Evolutionary conservation across 2,797 vertebrate species (phyloP), one percentile per base, ranked within the genome.

Genomic region (Acrocephalus scirpaceus): DNA sequence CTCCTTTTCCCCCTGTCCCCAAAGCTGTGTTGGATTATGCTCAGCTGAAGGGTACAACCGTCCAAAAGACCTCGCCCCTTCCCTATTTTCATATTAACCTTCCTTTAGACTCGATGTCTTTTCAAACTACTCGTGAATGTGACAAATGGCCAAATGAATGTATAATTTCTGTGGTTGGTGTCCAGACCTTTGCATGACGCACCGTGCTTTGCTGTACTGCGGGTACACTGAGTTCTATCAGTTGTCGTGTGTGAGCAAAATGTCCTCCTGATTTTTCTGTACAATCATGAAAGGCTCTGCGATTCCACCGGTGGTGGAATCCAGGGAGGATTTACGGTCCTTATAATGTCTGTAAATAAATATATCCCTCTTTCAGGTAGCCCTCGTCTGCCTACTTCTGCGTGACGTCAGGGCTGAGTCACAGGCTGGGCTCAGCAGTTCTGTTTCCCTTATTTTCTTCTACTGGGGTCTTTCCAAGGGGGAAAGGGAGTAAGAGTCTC

Each of bases 151-250:
- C 97, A 98, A 97, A 98, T 97, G 97, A 98, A 98, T 98, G 98
- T 98, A 96, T 97, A 95, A 97, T 97, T 97, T 97, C 94, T 98
- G 98, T 98, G 98, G 98, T 98, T 98, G 94, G 95, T 98, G 97
- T 98, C 93, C 53, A 74, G 97, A 97, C 97, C 97, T 97, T 97
- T 98, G 98, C 98, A 99, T 98, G 98, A 98, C 78, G 98, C 98
- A 92, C 97, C 94, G 98, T 97, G 98, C 98, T 98, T 98, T 98
- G 97, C 97, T 98, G 96, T 98, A 97, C 97, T 93, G 97, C 88
- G 88, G 94, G 95, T 98, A 97, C 96, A 98, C 99, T 99, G 99
- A 99, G 99, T 99, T 99, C 98, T 99, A 99, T 99, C 99, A 99
- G 99, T 99, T 98, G 94, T 95, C 47, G 86, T 96, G 96, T 98